A percentile compares a stretch with the other conserved stretches of the same genome.
These are phyloP conservation scores for Eugnorisma glareosa DNA, from an alignment of 2,888 invertebrate genomes.

Conservation along the genomic window DNA sequence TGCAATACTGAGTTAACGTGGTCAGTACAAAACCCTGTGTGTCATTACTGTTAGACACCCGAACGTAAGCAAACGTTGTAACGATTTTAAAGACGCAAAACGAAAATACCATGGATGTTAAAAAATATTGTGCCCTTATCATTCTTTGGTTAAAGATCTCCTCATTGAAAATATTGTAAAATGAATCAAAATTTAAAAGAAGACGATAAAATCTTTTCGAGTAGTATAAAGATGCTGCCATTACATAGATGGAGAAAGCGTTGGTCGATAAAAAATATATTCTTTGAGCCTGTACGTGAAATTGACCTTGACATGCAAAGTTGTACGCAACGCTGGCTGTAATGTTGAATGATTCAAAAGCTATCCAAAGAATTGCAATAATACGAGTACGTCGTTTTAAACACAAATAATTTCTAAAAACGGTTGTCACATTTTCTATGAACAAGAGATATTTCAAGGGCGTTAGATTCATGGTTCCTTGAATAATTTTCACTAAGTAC, in stretches of 20 bases:
- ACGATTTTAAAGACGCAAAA: conserved; percentile 24
- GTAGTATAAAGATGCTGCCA: conserved; percentile 35
- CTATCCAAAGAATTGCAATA: conserved; percentile 30
- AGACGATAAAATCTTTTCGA: conserved; percentile 49
- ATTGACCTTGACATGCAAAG: neutral
- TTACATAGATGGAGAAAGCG: conserved; percentile 50
- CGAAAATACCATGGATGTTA: neutral
- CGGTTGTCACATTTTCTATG: conserved; percentile 61
- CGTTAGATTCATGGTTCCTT: conserved; percentile 49
- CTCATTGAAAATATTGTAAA: conserved; percentile 43
- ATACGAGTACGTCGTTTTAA: conserved; percentile 40
- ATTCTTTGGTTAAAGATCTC: conserved; percentile 39
- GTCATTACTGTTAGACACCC: neutral
- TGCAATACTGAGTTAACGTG: conserved; percentile 17
- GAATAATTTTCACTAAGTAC: neutral
- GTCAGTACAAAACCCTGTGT: neutral
- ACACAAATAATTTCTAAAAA: conserved; percentile 66
- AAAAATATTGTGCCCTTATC: conserved; percentile 32
- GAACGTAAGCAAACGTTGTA: conserved; percentile 2
- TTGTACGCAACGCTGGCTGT: neutral
- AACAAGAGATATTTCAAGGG: conserved; percentile 58
- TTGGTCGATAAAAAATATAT: conserved; percentile 45
- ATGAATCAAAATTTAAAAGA: conserved; percentile 50
- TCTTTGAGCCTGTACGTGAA: neutral
- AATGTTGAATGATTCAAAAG: conserved; percentile 16